Conservation (phyloP, 2,113 vertebrate species). For the Oreochromis aureus region DNA sequence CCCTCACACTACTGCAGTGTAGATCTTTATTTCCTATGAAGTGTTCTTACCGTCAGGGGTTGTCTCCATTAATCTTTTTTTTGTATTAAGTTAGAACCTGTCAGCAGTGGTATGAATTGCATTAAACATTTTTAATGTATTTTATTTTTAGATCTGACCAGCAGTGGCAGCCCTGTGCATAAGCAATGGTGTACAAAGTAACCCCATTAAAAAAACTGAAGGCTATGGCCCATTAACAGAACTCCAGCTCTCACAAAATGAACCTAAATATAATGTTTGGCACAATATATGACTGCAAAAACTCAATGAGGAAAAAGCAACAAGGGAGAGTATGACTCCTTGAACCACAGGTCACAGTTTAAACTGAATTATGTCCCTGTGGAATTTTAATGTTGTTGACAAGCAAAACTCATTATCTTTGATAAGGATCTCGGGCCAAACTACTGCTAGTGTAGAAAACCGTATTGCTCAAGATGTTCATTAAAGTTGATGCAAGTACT, state of each 20-base stretch:
- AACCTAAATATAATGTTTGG: neutral
- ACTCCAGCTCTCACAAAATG: neutral
- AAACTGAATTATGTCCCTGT: neutral
- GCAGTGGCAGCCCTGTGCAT: neutral
- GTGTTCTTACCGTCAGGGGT: neutral
- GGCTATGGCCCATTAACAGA: neutral
- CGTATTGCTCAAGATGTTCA: neutral
- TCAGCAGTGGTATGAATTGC: neutral
- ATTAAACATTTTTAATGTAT: neutral
- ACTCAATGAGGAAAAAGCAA: neutral
- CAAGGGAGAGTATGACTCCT: neutral
- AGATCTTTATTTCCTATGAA: neutral
- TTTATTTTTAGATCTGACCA: neutral
- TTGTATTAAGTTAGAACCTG: neutral
- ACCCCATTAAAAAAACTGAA: neutral
- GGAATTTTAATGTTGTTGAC: conserved; percentile 31
- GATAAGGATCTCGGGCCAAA: neutral
- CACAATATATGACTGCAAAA: neutral
- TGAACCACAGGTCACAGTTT: conserved; percentile 42
- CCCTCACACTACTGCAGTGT: neutral
- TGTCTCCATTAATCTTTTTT: neutral
- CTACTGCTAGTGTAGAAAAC: neutral
- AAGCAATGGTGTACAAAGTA: neutral
- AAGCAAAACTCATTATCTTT: conserved; percentile 8
- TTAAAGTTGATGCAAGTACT: neutral